Conservation (phyloP, 2,888 invertebrate species). For the Podabrus alpinus region DNA sequence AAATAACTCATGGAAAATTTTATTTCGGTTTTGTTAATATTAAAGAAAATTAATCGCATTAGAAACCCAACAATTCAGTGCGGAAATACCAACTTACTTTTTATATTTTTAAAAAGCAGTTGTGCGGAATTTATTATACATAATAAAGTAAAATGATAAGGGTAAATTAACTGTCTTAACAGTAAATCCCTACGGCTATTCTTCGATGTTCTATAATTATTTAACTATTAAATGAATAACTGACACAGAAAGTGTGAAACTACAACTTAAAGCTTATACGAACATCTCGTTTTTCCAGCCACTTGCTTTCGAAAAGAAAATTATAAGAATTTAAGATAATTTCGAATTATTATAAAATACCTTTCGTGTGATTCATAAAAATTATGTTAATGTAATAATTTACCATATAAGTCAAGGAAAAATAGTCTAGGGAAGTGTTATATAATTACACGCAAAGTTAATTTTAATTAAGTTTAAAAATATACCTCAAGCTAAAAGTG, state of each 20-base stretch:
- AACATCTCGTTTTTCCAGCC: not conserved
- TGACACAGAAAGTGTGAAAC: not conserved
- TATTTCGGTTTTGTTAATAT: not conserved
- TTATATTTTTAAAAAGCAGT: not conserved
- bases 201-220: slow-evolving; percentile 1
- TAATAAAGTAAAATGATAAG: not conserved
- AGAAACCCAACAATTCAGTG: not conserved
- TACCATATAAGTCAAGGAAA: not conserved
- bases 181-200: not conserved
- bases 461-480: slow-evolving; percentile 1
- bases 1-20: not conserved
- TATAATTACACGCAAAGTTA: slow-evolving; percentile 17
- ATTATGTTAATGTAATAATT: not conserved
- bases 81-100: not conserved
- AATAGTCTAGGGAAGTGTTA: slow-evolving; percentile 11
- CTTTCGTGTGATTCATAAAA: not conserved
- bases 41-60: not conserved
- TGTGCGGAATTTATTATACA: not conserved
- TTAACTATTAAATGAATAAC: slow-evolving; percentile 5
- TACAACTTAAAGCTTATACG: not conserved
- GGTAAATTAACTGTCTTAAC: slow-evolving; percentile 1
- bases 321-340: not conserved
- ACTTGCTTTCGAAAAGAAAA: not conserved
- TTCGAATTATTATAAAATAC: not conserved
- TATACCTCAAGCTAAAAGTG: slow-evolving; percentile 16